Evolutionary conservation across 2,888 invertebrate species (phyloP).

Genomic region (Myathropa florea): DNA sequence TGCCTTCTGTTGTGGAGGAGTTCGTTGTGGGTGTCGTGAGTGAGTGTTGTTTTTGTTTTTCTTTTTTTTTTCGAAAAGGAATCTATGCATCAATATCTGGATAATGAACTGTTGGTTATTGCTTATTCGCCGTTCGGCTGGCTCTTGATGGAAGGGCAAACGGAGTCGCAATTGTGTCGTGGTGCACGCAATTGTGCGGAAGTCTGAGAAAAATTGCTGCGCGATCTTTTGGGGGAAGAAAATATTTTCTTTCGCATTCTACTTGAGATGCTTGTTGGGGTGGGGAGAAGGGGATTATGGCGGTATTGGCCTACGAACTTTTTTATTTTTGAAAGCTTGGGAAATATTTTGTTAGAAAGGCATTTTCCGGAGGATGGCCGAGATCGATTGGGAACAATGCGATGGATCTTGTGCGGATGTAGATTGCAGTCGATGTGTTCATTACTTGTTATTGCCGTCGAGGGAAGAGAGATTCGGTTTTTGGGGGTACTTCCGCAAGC

Average conservation of each 20-base stretch:
- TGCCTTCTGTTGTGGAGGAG: constrained; percentile 38
- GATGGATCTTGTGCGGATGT: not conserved
- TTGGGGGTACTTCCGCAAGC: too few relatives aligned
- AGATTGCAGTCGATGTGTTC: not conserved
- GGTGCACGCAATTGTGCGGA: constrained; percentile 71
- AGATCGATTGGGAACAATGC: not conserved
- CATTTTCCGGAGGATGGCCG: not conserved
- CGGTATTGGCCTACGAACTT: not conserved
- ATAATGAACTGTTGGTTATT: constrained; percentile 60
- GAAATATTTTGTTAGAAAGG: not conserved
- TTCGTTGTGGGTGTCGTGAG: constrained; percentile 63
- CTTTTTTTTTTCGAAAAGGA: constrained; percentile 54
- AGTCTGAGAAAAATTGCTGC: constrained; percentile 41
- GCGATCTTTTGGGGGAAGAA: constrained; percentile 11
- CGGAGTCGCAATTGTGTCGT: constrained; percentile 54
- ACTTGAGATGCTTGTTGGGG: not conserved
- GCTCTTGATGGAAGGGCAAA: constrained; percentile 51
- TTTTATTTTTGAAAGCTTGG: not conserved
- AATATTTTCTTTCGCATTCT: constrained; percentile 44
- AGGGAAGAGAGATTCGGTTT: too few relatives aligned
- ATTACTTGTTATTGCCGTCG: too few relatives aligned
- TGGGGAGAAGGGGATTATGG: not conserved
- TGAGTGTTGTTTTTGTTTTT: too few relatives aligned
- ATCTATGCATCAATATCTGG: constrained; percentile 64
- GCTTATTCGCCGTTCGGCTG: constrained; percentile 12